Conservation (phyloP, 2,888 invertebrate genomes). For the Cephus pygmeus region DNA sequence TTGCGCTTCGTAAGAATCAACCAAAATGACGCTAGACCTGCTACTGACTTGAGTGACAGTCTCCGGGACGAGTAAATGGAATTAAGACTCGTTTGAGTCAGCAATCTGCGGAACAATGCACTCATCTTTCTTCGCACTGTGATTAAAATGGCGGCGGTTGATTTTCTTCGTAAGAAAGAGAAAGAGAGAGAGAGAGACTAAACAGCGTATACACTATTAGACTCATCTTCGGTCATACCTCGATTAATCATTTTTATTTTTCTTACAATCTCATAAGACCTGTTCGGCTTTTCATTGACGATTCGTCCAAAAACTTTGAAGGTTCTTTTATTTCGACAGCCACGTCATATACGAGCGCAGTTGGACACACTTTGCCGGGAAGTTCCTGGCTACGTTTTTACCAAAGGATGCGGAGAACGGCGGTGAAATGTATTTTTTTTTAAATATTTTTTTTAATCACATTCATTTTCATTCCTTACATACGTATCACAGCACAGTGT, state of each 20-base stretch:
- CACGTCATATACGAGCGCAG: background rate
- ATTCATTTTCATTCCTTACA: background rate
- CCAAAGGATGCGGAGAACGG: background rate
- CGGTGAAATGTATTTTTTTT: constrained; percentile 5
- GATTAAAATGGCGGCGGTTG: background rate
- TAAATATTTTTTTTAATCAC: background rate
- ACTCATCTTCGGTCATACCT: background rate
- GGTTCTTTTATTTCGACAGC: constrained; percentile 3
- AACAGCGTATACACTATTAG: background rate
- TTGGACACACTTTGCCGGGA: background rate
- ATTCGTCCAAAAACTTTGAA: background rate
- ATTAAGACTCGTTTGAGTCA: background rate
- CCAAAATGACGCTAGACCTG: background rate
- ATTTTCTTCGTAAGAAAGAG: background rate
- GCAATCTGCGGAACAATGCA: background rate
- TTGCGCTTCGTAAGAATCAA: background rate
- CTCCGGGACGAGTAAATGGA: background rate
- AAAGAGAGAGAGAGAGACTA: background rate
- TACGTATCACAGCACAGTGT: background rate
- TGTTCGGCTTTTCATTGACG: background rate
- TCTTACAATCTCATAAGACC: background rate
- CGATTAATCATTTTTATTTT: background rate
- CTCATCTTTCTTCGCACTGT: background rate
- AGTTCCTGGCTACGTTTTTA: background rate
- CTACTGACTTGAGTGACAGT: background rate